phyloP scores from a whole-genome alignment of 2,888 invertebrate genomes.

The Cetonia aurata region DNA sequence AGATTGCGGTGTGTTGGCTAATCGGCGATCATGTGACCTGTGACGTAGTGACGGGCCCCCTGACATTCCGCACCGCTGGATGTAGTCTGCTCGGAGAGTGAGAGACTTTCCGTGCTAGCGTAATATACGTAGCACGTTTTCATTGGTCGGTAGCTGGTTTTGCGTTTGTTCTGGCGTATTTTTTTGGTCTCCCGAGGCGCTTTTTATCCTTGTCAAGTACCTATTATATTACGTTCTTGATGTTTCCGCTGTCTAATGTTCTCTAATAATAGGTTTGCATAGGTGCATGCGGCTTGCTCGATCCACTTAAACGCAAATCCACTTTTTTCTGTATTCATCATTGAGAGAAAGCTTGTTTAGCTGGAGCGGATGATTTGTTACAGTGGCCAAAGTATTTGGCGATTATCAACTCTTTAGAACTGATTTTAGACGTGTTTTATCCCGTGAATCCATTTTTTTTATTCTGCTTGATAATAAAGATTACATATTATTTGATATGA shows the following conservation, averaged over 20 bases:
- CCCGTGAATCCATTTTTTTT: too few species aligned
- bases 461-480: too few species aligned
- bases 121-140: background rate
- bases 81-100: background rate
- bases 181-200: background rate
- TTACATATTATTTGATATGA: too few species aligned
- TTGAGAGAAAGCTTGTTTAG: too few species aligned
- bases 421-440: too few species aligned
- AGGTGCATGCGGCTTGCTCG: background rate
- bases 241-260: constrained; percentile 17
- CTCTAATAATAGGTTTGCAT: background rate
- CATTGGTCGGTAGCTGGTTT: constrained; percentile 25
- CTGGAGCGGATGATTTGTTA: too few species aligned
- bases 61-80: constrained; percentile 22
- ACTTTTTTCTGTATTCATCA: too few species aligned
- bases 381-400: too few species aligned
- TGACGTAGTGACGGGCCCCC: constrained; percentile 39
- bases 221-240: constrained; percentile 5
- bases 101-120: background rate
- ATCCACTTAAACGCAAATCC: background rate
- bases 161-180: background rate
- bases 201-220: background rate
- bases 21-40: constrained; percentile 12
- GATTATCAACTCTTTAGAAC: too few species aligned
- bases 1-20: background rate